Evolutionary conservation across 2,888 invertebrate species (phyloP).

Genomic region (Tanypteryx hageni): DNA sequence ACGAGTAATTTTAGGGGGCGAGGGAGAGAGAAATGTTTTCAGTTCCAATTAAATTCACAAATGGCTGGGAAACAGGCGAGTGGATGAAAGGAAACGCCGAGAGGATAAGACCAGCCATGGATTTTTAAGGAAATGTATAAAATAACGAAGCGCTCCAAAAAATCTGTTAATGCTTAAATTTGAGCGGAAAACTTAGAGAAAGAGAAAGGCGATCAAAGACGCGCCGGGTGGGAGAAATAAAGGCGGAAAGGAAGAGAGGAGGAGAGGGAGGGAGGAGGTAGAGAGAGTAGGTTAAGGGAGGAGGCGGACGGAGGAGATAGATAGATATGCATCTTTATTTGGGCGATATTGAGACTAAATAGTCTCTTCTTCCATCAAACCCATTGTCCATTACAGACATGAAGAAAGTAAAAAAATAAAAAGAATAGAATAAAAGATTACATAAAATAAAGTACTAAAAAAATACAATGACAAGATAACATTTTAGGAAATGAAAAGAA

Average conservation of each 20-base stretch:
- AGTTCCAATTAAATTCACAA: slow-evolving; percentile 21
- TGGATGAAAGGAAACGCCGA: not conserved
- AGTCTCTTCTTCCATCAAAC: too few species aligned
- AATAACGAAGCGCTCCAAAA: not conserved
- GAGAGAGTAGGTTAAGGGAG: not conserved
- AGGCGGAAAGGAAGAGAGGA: not conserved
- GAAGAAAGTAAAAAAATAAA: too few species aligned
- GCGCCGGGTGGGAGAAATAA: not conserved
- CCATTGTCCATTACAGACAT: too few species aligned
- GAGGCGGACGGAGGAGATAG: too few species aligned
- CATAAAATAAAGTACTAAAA: too few species aligned
- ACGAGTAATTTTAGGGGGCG: too few species aligned
- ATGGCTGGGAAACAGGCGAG: not conserved
- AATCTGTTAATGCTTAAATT: slow-evolving; percentile 23
- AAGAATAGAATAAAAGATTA: too few species aligned
- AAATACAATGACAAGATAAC: too few species aligned
- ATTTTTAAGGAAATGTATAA: not conserved
- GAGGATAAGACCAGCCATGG: not conserved
- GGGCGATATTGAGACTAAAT: too few species aligned
- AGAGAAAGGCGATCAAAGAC: not conserved
- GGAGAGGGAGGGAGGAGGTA: not conserved
- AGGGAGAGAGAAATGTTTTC: too few species aligned
- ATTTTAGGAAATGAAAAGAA: too few species aligned
- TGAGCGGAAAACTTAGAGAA: not conserved
- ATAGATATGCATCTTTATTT: too few species aligned